Evolutionary conservation across 2,113 vertebrate species (phyloP).

Genomic region (Ivindomyrus marchei): DNA sequence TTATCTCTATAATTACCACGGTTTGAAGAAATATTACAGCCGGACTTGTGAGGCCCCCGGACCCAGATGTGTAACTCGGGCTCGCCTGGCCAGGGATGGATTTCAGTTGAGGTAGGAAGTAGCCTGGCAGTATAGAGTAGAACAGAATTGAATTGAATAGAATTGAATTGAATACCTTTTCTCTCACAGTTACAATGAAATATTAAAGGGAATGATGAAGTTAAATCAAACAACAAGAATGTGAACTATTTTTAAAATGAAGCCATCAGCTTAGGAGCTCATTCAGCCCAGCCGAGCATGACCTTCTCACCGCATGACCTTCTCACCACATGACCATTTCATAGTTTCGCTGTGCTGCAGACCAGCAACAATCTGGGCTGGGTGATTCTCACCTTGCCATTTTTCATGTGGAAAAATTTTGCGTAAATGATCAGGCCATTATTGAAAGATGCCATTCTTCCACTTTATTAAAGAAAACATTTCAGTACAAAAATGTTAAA

Average conservation of each 20-base stretch:
- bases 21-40: background rate
- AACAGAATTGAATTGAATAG: background rate
- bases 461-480: background rate
- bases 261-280: too few species aligned
- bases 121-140: background rate
- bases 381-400: background rate
- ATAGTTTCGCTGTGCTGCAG: background rate
- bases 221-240: background rate
- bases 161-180: background rate
- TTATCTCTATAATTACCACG: background rate
- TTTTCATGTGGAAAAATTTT: background rate
- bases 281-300: background rate
- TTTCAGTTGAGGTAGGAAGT: background rate
- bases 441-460: background rate
- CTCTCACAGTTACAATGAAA: background rate
- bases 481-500: slow-evolving; percentile 8
- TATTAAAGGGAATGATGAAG: background rate
- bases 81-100: background rate
- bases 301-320: background rate
- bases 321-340: background rate
- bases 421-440: background rate
- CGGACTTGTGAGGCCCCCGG: background rate
- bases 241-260: background rate
- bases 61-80: background rate
- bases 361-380: background rate